Base-by-base conservation (phyloP, 2,888 invertebrate species). In the Ochlodes sylvanus region DNA sequence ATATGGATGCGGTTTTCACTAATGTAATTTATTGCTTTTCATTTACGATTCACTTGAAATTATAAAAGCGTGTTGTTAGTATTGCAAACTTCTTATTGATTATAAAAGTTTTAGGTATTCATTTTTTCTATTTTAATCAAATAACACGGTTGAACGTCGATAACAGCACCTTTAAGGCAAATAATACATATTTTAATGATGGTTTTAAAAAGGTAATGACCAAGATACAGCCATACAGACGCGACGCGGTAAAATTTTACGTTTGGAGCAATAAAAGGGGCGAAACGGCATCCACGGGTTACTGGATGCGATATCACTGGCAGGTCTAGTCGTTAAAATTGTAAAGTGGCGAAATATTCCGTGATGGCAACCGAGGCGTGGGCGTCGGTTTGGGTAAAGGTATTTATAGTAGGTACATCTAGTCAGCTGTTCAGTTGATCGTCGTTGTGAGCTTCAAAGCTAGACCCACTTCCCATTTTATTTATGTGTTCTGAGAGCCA, bases 191-290 rank as follows among this genome's bases (percentile, higher is more conserved):
- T 12, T 50, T 19, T 10, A 19, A 50, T 50, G 50, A 19, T 15
- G 15, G 44, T 47, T 47, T 47, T 50, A 12, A 19, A 50, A 50
- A 50, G 19, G 12, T 50, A 50, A 50, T 19, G 50, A 19, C 50
- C 2, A 19, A 50, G 50, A 50, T 50, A 50, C 10, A 50, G 50
- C 0, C 9, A 12, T 12, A 19, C 19, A 50, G 50, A 10, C 50
- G 50, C n/a, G 50, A 10, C 50, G 50, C n/a, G 17, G 19, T 50
- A 50, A 50, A 50, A 50, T 19, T 21, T 21, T 50, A 21, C 19
- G 50, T 50, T 47, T 50, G 50, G 12, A 17, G 50, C 50, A 50
- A 50, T 21, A 50, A 50, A 50, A 50, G 50, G 50, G 50, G 50
- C 50, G 50, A 5, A 50, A 50, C 19, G 50, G 9, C 50, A 19